phyloP scores from a whole-genome alignment of 2,113 vertebrate genomes.

The Smithornis capensis region DNA sequence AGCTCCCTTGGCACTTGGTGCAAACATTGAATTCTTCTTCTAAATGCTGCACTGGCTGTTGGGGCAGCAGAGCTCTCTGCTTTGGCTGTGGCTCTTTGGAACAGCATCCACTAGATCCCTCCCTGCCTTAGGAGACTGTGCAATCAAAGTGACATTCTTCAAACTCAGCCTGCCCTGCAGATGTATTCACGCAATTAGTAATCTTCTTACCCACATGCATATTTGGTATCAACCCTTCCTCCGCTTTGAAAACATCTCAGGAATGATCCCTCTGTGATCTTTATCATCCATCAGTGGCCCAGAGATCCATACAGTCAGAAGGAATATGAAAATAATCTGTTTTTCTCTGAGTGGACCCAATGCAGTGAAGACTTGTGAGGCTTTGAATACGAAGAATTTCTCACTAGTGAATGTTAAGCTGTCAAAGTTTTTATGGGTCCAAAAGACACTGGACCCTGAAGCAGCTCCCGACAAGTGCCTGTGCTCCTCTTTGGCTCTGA shows the following conservation, averaged over 20 bases:
- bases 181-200: background rate
- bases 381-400: background rate
- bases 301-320: background rate
- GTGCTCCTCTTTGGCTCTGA: background rate
- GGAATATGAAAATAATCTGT: background rate
- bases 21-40: background rate
- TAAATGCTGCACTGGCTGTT: background rate
- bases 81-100: background rate
- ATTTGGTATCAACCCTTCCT: background rate
- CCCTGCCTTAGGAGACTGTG: background rate
- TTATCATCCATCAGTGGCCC: background rate
- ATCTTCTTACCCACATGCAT: background rate
- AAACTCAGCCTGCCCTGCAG: background rate
- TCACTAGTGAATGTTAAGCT: background rate
- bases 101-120: background rate
- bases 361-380: background rate
- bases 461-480: fast-evolving
- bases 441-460: background rate
- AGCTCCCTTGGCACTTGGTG: background rate
- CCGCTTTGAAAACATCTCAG: background rate
- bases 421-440: background rate
- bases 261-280: background rate
- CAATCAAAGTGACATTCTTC: background rate
- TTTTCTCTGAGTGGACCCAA: background rate
- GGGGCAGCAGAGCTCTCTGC: background rate